Evolutionary conservation across 2,797 vertebrate species (phyloP).

Genomic region (Hipposideros larvatus): DNA sequence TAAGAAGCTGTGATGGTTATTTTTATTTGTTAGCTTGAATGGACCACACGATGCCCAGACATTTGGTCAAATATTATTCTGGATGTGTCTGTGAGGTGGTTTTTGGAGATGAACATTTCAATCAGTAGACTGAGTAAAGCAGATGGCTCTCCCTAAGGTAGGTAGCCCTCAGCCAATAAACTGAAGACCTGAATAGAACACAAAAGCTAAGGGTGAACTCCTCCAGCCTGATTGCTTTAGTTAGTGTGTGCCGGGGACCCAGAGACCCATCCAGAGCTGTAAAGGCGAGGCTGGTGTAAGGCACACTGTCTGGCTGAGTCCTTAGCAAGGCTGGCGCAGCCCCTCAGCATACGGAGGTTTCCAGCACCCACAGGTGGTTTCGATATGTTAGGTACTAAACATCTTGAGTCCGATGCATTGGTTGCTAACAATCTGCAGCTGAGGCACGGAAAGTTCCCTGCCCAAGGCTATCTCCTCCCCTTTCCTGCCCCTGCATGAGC

Average conservation of each 20-base stretch:
- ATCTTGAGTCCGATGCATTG: too few species aligned
- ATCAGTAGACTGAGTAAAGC: background rate
- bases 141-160: background rate
- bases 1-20: background rate
- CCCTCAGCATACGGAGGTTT: too few species aligned
- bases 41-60: background rate
- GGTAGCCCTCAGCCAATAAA: background rate
- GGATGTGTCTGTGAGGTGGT: background rate
- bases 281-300: too few species aligned
- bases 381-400: too few species aligned
- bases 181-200: background rate
- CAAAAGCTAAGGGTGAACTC: background rate
- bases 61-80: background rate
- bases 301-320: too few species aligned
- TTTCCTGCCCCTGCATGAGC: too few species aligned
- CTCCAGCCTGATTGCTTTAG: background rate
- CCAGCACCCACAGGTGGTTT: too few species aligned
- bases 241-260: background rate
- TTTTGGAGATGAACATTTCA: background rate
- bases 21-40: background rate
- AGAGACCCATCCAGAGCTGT: too few species aligned
- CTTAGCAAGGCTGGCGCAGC: too few species aligned
- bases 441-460: too few species aligned
- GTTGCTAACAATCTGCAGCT: too few species aligned
- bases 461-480: too few species aligned